Base-by-base conservation (phyloP, 2,888 invertebrate species). In the Merodon equestris region DNA sequence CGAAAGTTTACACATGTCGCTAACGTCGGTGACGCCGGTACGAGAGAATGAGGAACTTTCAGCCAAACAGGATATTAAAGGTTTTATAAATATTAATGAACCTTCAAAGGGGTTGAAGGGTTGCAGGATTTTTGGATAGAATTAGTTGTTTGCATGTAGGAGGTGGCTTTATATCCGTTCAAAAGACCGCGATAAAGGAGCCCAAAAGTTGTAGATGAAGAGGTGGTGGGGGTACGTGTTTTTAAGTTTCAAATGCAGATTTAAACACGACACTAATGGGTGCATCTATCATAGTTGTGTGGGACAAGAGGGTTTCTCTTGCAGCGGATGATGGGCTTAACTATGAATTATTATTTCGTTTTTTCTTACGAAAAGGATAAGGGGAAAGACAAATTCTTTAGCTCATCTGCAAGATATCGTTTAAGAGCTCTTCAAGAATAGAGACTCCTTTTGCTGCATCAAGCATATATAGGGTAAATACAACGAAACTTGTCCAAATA, bases 1-100 rank as follows among this genome's bases (percentile, higher is more conserved):
- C 40, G 45, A 57, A 53, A 57, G 51, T 53, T 56, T 64, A 60
- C 57, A 57, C 44, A 57, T 27, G n/a, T n/a, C n/a, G 7, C 27
- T 27, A 4, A 27, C 38, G 51, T 64, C 51, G 56, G 14, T 58
- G 66, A 67, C 34, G 15, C 14, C n/a, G 19, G n/a, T 34, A 54
- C 19, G 56, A 48, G n/a, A 51, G 17, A 47, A 36, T 38, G 12
- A 13, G 44, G 14, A 14, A 7, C 27, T 27, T 27, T 27, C 3
- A 19, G 9, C 17, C 48, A 13, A 66, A 66, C 53, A 66, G 60
- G 72, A 60, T 67, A 73, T 77, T 77, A 73, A 77, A 58, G 66
- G 61, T 73, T 77, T 73, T 61, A 67, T 73, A 77, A 77, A 77
- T 77, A 77, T 77, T 73, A 77, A 77, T 77, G 73, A 73, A 67